Percentiles rank a stretch among this genome's conserved stretches.
Evolutionary conservation across 1,140 invertebrate species (phyloP).

Genomic region (Eufriesea mexicana): DNA sequence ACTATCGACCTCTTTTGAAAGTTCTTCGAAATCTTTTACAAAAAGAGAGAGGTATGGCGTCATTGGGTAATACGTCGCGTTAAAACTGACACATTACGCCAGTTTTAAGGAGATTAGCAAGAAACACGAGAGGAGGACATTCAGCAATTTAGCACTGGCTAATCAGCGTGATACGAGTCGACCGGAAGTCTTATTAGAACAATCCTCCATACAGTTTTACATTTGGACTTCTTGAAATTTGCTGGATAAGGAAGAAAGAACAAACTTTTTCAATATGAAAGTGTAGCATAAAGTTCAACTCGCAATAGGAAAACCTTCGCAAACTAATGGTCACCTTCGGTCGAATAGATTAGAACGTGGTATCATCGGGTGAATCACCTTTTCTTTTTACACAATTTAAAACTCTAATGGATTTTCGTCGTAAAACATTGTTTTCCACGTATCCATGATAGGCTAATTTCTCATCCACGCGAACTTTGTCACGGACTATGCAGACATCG

Average conservation of each 20-base stretch:
- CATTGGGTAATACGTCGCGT: background rate
- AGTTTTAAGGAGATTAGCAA: conserved; percentile 30
- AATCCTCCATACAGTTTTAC: background rate
- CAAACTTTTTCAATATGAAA: no score
- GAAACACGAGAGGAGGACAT: conserved; percentile 37
- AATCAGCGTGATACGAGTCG: conserved; percentile 23
- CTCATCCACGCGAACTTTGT: background rate
- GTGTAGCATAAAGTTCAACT: no score
- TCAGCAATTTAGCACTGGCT: conserved; percentile 28
- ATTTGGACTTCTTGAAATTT: background rate
- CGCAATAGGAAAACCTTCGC: background rate
- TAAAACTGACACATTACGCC: conserved; percentile 25
- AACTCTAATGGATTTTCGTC: background rate
- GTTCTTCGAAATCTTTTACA: background rate
- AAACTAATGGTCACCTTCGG: background rate
- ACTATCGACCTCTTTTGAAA: background rate
- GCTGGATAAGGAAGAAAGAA: background rate
- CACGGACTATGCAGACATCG: background rate
- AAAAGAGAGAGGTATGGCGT: no score
- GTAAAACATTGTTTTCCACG: background rate
- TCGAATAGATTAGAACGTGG: background rate
- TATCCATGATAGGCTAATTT: no score
- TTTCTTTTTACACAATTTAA: background rate
- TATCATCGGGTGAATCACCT: background rate
- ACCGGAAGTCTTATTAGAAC: conserved; percentile 19